Percentiles rank a stretch among this genome's conserved stretches.
phyloP scores from a whole-genome alignment of 2,797 vertebrate species.

The Girardinus metallicus region DNA sequence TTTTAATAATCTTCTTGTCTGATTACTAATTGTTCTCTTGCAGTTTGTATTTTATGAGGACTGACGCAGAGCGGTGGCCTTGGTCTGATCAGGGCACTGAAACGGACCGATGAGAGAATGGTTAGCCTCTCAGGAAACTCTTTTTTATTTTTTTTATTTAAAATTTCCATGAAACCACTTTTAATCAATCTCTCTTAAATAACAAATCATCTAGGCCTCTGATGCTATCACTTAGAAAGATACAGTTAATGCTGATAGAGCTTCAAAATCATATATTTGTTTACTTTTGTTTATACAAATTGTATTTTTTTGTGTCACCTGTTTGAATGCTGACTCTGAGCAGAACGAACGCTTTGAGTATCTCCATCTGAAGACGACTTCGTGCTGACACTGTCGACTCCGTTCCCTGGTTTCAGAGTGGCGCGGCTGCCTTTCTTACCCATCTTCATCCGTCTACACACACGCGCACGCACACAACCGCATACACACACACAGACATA shows the following conservation, averaged over 20 bases:
- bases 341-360: conserved; percentile 73
- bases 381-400: conserved; percentile 52
- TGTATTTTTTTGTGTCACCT: conserved; percentile 69
- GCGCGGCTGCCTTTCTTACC: conserved; percentile 61
- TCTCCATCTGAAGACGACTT: conserved; percentile 77
- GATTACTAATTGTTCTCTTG: neutral
- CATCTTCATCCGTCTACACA: conserved; percentile 63
- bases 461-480: conserved; percentile 20
- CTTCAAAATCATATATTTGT: neutral
- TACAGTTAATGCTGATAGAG: too few species aligned
- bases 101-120: neutral
- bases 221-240: neutral
- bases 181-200: neutral
- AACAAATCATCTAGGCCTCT: neutral
- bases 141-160: neutral
- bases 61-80: neutral
- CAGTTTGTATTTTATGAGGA: neutral
- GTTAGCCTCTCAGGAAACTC: neutral
- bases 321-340: conserved; percentile 62
- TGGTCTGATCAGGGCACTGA: neutral
- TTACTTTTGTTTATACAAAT: neutral
- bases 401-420: conserved; percentile 80
- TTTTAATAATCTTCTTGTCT: neutral
- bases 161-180: neutral
- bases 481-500: conserved; percentile 15